Base-by-base conservation (phyloP, 1,140 invertebrate species). In the Stegodyphus mimosarum region DNA sequence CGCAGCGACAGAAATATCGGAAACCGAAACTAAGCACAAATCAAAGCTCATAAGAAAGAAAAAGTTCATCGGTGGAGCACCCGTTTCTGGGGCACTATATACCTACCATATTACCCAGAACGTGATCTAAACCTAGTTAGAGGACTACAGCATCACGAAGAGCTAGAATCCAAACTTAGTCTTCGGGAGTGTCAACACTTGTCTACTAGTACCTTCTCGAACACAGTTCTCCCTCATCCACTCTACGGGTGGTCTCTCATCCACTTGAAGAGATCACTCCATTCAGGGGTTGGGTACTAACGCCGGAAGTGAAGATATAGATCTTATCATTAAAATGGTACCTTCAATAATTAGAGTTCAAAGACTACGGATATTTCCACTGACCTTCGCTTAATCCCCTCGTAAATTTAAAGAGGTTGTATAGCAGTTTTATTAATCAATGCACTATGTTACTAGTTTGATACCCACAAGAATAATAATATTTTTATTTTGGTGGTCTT, bases 101-200 rank as follows among this genome's bases (percentile, higher is more conserved):
- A 33, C 66, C 66, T 17, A 15, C 10, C 66, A 49, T 49, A 66
- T 50, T 66, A 18, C 33, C 60, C 74, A 76, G 78, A 72, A 81
- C 78, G 78, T 81, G 78, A 71, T 81, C 78, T 81, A 81, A 81
- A 81, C 78, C 78, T 72, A 81, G 78, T 81, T 81, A 81, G 78
- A 55, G n/a, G 50, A 33, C 60, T 60, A 33, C n/a, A 15, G 60
- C 33, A 49, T 55, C 7, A n/a, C 66, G 51, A 51, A 69, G 66
- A 51, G 55, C 10, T 60, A 33, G 33, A 33, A 33, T 33, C 33
- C 33, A 33, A 33, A 33, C 33, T 33, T 33, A 33, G 33, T 33
- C 53, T 77, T 33, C 53, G 11, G 51, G 78, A 81, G 78, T 81
- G 78, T 81, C 78, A 81, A 81, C 78, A 81, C 78, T 79, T 33